A percentile compares a stretch with the other conserved stretches of the same genome.
phyloP scores from a whole-genome alignment of 2,797 vertebrate genomes.

The Neostethus bicornis region DNA sequence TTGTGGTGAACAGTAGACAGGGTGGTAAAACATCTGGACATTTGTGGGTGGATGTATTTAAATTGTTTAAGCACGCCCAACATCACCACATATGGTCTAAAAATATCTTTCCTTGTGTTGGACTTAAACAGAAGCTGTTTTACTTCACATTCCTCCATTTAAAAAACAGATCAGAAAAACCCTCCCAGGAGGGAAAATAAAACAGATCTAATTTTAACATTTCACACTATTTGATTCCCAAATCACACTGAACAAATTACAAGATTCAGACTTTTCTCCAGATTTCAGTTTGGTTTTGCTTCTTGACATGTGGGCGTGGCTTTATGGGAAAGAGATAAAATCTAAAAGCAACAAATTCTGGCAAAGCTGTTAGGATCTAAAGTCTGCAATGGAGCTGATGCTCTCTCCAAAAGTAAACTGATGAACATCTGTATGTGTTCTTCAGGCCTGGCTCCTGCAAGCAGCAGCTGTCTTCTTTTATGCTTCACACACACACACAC shows the following conservation, averaged over 20 bases:
- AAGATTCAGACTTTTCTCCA: constrained; percentile 3
- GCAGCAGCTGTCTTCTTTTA: constrained; percentile 26
- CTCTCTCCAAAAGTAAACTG: neutral
- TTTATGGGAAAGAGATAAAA: constrained; percentile 22
- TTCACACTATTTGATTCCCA: neutral
- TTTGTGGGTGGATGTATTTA: neutral
- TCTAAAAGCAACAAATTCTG: constrained; percentile 6
- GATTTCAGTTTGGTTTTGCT: neutral
- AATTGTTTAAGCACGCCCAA: neutral
- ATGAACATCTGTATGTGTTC: constrained; percentile 22
- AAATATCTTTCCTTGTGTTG: neutral
- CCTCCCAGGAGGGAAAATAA: neutral
- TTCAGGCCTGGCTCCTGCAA: neutral
- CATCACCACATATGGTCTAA: neutral
- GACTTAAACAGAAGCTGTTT: neutral
- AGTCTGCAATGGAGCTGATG: constrained; percentile 15
- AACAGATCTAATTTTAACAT: neutral
- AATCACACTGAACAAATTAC: neutral
- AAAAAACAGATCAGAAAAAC: neutral
- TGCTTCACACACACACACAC: neutral
- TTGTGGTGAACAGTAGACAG: neutral
- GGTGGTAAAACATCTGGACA: constrained; percentile 3
- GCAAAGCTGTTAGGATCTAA: constrained; percentile 27
- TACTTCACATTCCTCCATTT: neutral
- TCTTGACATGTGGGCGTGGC: constrained; percentile 9